Percentiles rank a stretch among this genome's conserved stretches.
phyloP scores from a whole-genome alignment of 2,888 invertebrate genomes.

The Agrochola lychnidis region DNA sequence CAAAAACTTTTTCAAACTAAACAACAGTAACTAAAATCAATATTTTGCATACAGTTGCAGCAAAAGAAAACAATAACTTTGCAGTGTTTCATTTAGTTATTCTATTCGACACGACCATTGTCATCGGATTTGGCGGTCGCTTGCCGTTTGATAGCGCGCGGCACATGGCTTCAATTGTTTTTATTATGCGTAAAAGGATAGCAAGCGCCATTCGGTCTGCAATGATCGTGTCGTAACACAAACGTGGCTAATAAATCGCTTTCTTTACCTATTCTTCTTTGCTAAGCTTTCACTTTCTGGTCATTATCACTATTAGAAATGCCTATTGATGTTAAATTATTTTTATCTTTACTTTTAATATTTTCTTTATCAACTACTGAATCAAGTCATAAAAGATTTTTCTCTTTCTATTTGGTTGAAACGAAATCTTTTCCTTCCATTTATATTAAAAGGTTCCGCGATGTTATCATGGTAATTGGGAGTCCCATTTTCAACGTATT shows the following conservation, averaged over 20 bases:
- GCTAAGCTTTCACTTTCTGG: conserved; percentile 45
- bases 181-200: conserved; percentile 69
- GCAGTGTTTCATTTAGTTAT: conserved; percentile 66
- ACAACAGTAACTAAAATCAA: conserved; percentile 21
- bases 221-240: conserved; percentile 59
- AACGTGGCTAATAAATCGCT: conserved; percentile 67
- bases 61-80: conserved; percentile 50
- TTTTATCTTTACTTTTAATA: conserved; percentile 3
- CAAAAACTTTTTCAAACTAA: background rate
- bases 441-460: conserved; percentile 71
- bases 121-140: conserved; percentile 76
- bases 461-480: conserved; percentile 83
- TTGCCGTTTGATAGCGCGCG: conserved; percentile 68
- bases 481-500: conserved; percentile 75
- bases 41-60: conserved; percentile 41
- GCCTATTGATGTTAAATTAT: conserved; percentile 1
- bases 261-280: conserved; percentile 63
- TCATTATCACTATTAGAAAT: conserved; percentile 22
- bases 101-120: conserved; percentile 72
- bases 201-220: conserved; percentile 72
- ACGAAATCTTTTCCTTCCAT: conserved; percentile 69
- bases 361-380: conserved; percentile 7
- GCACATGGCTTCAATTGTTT: conserved; percentile 73
- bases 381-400: conserved; percentile 31
- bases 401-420: conserved; percentile 56